Conservation (phyloP, 2,113 vertebrate species). For the Pantherophis guttatus region DNA sequence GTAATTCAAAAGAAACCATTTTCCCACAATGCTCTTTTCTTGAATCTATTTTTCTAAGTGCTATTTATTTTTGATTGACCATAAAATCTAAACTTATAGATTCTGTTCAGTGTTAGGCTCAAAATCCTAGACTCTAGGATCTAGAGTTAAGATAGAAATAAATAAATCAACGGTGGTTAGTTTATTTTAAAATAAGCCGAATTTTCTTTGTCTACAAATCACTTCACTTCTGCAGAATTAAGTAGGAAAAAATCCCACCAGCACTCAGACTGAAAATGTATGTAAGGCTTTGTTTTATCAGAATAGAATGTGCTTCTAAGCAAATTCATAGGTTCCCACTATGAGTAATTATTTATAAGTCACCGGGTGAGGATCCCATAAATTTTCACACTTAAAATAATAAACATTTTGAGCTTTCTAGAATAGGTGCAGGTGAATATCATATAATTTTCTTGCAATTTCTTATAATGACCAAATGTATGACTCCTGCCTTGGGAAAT, state of each 20-base stretch:
- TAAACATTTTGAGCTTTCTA: not conserved
- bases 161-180: not conserved
- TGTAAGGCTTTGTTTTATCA: not conserved
- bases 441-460: not conserved
- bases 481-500: not conserved
- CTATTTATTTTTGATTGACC: not conserved
- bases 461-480: not conserved
- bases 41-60: not conserved
- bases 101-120: not conserved
- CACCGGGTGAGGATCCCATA: not conserved
- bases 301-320: not conserved
- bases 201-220: not conserved
- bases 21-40: not conserved
- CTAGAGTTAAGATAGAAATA: not conserved
- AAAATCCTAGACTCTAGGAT: not conserved
- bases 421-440: not conserved
- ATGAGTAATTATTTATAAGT: not conserved
- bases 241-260: not conserved
- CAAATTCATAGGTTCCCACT: not conserved
- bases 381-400: not conserved
- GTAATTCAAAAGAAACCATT: not conserved
- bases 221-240: not conserved
- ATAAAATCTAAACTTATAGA: not conserved
- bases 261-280: not conserved
- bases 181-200: not conserved